phyloP scores from a whole-genome alignment of 2,888 invertebrate genomes.

The Lasius platythorax region DNA sequence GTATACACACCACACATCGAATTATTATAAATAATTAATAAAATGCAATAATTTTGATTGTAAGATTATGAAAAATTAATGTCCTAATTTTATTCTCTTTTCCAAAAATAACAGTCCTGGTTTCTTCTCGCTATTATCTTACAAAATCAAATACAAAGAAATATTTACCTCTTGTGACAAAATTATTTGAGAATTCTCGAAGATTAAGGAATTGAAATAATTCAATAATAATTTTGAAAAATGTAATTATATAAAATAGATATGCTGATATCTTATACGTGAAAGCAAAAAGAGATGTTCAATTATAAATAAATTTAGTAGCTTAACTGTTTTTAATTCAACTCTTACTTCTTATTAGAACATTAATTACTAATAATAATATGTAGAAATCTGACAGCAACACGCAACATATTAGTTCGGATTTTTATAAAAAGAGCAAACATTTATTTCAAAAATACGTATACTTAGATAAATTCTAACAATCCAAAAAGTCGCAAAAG shows the following conservation, averaged over 20 bases:
- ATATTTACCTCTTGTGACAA: neutral
- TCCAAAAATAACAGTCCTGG: neutral
- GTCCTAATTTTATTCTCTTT: neutral
- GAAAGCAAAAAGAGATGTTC: neutral
- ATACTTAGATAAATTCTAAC: constrained; percentile 2
- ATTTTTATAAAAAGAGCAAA: neutral
- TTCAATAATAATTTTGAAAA: neutral
- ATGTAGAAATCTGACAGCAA: neutral
- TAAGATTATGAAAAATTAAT: neutral
- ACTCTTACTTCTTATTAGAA: neutral
- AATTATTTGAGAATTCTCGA: neutral
- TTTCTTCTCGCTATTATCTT: neutral
- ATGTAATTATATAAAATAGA: neutral
- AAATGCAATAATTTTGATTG: neutral
- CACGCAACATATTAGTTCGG: neutral
- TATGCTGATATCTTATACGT: neutral
- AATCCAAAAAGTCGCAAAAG: neutral
- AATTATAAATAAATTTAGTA: constrained; percentile 8
- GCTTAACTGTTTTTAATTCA: neutral
- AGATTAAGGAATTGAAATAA: neutral
- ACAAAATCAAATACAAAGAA: neutral
- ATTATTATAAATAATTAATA: neutral
- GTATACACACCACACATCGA: neutral
- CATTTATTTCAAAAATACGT: neutral
- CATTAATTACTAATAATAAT: neutral